phyloP scores from a whole-genome alignment of 2,888 invertebrate species.

The Ornithoptera alexandrae region DNA sequence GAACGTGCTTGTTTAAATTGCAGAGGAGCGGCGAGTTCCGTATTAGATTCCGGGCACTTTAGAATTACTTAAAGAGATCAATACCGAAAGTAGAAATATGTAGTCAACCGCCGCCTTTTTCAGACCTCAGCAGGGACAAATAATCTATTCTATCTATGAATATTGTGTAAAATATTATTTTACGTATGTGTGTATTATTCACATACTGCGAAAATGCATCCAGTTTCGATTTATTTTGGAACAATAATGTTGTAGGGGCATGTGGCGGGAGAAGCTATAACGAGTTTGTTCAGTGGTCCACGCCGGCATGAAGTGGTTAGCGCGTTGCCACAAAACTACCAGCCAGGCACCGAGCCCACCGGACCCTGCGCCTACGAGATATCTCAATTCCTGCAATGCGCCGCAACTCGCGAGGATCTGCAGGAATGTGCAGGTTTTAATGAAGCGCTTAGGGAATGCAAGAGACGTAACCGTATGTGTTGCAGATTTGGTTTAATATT shows the following conservation, averaged over 20 bases:
- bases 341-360: conserved; percentile 71
- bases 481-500: background rate
- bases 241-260: conserved; percentile 84
- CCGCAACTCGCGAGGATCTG: conserved; percentile 89
- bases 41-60: too few relatives aligned
- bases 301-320: conserved; percentile 55
- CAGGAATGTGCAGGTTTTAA: conserved; percentile 96
- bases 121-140: too few relatives aligned
- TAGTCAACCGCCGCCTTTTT: too few relatives aligned
- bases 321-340: conserved; percentile 58
- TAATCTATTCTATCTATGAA: too few relatives aligned
- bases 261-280: conserved; percentile 92
- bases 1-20: too few relatives aligned
- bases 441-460: conserved; percentile 96
- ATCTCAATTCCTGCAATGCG: conserved; percentile 96
- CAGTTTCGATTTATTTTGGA: background rate
- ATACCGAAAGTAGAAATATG: too few relatives aligned
- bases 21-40: too few relatives aligned
- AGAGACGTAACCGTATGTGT: conserved; percentile 84
- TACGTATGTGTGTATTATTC: too few relatives aligned
- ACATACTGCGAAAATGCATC: too few relatives aligned
- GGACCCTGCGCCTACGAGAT: conserved; percentile 96
- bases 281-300: conserved; percentile 65
- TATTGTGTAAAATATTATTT: too few relatives aligned
- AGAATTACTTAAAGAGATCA: too few relatives aligned